Evolutionary conservation across 2,113 vertebrate species (phyloP), one percentile per base, ranked within the genome.

Genomic region (Serinus canaria): DNA sequence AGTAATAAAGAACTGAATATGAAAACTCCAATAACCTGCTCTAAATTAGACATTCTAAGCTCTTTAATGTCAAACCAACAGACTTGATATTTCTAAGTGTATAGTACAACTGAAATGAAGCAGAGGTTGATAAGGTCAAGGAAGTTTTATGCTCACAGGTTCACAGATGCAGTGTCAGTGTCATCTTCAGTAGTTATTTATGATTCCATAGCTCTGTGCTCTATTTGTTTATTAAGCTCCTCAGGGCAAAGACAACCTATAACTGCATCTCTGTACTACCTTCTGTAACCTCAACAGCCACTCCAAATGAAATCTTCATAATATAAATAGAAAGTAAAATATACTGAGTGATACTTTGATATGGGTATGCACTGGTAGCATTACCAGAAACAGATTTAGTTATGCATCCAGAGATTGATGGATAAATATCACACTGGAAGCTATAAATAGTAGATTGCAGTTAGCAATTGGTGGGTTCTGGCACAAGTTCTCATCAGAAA

Each of bases 351-450:
- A 69, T 50, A 73, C 81, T 92, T 47, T 80, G 75, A 55, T 52
- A 86, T 7, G 75, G 49, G 47, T 47, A 52, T 52, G 64, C 63
- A 30, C 59, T n/a, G 39, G 67, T 44, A 80, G 72, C 76, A 74
- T 18, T 83, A 91, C 78, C 87, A 96, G 72, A 83, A 90, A 67
- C n/a, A 70, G 72, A 92, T 81, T 52, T 12, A 91, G 59, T 52
- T 90, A 77, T 67, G 50, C 43, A 73, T 86, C 81, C 67, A 94
- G 79, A 7, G 1, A 92, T 5, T 74, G 79, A 97, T 87, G 81
- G 84, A 83, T 77, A 95, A 95, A 90, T 81, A 90, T 17, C 88
- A 91, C 68, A 77, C 72, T 92, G 44, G 60, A 94, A 83, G 77
- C 90, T 87, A 74, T 86, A 88, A 96, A 94, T 44, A 95, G 85